Base-by-base conservation (phyloP, 1,140 invertebrate species). In the Drosophila biarmipes region DNA sequence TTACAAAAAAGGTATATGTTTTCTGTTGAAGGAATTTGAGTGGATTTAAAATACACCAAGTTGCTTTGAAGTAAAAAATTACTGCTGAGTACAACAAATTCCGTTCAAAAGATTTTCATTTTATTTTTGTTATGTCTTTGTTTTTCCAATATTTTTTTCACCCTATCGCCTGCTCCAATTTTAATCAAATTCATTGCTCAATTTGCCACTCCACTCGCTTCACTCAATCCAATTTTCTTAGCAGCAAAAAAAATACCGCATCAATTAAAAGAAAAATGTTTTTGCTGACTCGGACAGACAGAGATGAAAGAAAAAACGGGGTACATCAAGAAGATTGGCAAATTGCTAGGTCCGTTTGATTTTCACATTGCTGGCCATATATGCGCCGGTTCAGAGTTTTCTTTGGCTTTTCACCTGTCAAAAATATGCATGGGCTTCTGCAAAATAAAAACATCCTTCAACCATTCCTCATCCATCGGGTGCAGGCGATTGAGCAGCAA, bases 181-280 rank as follows among this genome's bases (percentile, higher is more conserved):
- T 74, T 57, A 67, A 73, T 53, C 73, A 76, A 57, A 57, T 74
- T 57, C 55, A 74, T 67, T 76, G 73, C 73, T 76, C 73, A 76
- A 76, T 76, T 76, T 75, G 73, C 59, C 53, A 59, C 46, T 57
- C 56, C 38, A 58, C 35, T 58, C 53, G 59, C 48, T 45, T 67
- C 71, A 64, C 73, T 75, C 72, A 53, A 66, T 75, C 53, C 67
- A 56, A 71, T 71, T 71, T 71, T 42, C 38, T 48, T 51, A 46
- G 29, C 24, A 27, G n/a, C 19, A 69, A 71, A 54, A 42, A 45
- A 38, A 48, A 56, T 46, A 46, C 34, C n/a, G 42, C 67, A 71
- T 38, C 67, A 71, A 71, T 71, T 71, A 71, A 69, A 35, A 71
- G 64, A 46, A 38, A 56, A 49, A 66, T 38, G 34, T 73, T 77